Percentiles rank a stretch among this genome's conserved stretches.
Conservation (phyloP, 1,140 invertebrate genomes). For the Sitodiplosis mosellana region DNA sequence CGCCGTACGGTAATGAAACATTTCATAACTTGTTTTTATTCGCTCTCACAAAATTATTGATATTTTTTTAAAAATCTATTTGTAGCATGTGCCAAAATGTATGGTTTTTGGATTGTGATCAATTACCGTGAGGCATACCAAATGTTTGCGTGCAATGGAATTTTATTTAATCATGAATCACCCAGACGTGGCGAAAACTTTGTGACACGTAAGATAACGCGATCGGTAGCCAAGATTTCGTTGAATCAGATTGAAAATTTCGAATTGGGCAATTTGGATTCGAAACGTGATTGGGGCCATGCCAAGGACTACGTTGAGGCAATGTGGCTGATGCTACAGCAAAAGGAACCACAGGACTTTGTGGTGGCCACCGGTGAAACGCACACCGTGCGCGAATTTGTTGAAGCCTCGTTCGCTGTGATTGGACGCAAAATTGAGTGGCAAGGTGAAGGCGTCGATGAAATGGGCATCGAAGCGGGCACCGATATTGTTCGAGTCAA, state of each 20-base stretch:
- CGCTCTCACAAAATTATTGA: too few species aligned
- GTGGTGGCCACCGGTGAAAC: slow-evolving; percentile 92
- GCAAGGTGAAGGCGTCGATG: slow-evolving; percentile 69
- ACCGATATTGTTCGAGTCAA: slow-evolving; percentile 67
- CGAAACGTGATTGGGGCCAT: slow-evolving; percentile 97
- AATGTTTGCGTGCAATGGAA: slow-evolving; percentile 97
- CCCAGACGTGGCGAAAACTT: slow-evolving; percentile 96
- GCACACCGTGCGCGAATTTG: slow-evolving; percentile 93
- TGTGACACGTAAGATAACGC: slow-evolving; percentile 96
- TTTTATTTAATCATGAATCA: slow-evolving; percentile 98
- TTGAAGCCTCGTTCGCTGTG: slow-evolving; percentile 73
- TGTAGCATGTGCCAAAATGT: slow-evolving; percentile 92
- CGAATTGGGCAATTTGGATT: slow-evolving; percentile 90
- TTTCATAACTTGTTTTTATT: slow-evolving; percentile 1
- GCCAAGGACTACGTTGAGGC: slow-evolving; percentile 98
- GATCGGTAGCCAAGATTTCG: slow-evolving; percentile 90
- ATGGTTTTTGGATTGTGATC: slow-evolving; percentile 96
- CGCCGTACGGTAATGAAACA: slow-evolving; percentile 79
- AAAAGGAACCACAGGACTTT: slow-evolving; percentile 81
- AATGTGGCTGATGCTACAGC: slow-evolving; percentile 99
- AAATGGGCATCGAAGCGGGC: slow-evolving; percentile 72
- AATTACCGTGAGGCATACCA: slow-evolving; percentile 97
- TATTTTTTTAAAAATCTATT: too few species aligned
- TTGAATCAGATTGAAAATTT: slow-evolving; percentile 72
- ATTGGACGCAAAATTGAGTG: slow-evolving; percentile 59